Percentiles rank a stretch among this genome's conserved stretches.
Evolutionary conservation across 2,888 invertebrate species (phyloP).

Genomic region (Halocaridina rubra): DNA sequence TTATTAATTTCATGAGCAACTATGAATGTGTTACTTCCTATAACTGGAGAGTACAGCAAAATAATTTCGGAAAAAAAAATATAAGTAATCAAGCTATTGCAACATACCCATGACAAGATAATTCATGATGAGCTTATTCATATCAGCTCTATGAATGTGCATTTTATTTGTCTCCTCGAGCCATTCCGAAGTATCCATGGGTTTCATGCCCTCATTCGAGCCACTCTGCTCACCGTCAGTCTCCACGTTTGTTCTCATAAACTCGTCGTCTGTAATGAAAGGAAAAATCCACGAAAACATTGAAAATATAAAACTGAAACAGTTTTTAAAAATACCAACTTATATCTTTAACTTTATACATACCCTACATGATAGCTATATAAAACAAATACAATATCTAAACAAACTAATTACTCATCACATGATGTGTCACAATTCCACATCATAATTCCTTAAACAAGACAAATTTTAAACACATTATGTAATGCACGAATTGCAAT

Average conservation of each 20-base stretch:
- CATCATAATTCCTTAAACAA: too few species aligned
- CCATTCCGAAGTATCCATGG: constrained; percentile 55
- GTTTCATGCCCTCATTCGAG: constrained; percentile 43
- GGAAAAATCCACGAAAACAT: background rate
- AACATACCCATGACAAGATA: constrained; percentile 92
- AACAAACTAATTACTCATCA: too few species aligned
- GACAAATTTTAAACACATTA: too few species aligned
- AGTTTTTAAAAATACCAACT: too few species aligned
- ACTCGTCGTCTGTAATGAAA: constrained; percentile 14
- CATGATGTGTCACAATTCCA: too few species aligned
- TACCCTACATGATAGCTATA: too few species aligned
- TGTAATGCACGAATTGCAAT: too few species aligned
- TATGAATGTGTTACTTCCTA: too few species aligned
- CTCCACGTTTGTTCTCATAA: constrained; percentile 58
- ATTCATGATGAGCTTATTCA: constrained; percentile 98
- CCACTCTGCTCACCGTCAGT: constrained; percentile 45
- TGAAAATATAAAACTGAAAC: too few species aligned
- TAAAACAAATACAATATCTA: too few species aligned
- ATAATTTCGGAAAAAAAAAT: background rate
- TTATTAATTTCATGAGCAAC: too few species aligned
- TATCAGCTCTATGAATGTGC: constrained; percentile 68
- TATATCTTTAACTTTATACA: too few species aligned
- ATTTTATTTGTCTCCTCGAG: constrained; percentile 55
- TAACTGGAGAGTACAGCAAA: background rate
- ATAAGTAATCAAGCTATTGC: background rate